Conservation (phyloP, 2,797 vertebrate genomes). For the Chaetodon trifasciatus region DNA sequence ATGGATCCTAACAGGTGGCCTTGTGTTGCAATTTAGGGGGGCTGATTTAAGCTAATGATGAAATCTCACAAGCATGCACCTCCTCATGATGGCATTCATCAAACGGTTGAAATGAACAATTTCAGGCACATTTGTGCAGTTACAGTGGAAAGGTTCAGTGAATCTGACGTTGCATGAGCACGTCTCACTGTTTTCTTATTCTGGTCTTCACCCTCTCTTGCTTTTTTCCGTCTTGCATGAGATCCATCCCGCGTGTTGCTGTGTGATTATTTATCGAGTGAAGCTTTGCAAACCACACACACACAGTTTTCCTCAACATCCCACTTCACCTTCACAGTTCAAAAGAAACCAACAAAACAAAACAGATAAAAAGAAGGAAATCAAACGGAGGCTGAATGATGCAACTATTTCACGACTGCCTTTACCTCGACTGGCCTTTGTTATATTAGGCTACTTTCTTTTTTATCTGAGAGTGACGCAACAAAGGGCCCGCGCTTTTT, state of each 20-base stretch:
- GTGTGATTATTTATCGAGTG: neutral
- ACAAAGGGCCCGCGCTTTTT: slow-evolving; percentile 13
- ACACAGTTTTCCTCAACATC: slow-evolving; percentile 38
- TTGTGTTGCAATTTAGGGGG: too few relatives aligned
- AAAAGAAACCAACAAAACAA: slow-evolving; percentile 39
- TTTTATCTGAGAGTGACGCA: slow-evolving; percentile 48
- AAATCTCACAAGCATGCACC: neutral
- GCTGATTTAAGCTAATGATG: neutral
- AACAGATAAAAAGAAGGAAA: slow-evolving; percentile 35
- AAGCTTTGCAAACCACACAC: neutral
- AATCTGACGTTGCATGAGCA: neutral
- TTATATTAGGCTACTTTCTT: slow-evolving; percentile 22
- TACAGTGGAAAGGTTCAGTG: neutral
- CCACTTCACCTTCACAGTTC: slow-evolving; percentile 28
- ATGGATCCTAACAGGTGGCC: neutral
- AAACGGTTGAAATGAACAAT: neutral
- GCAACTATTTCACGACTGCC: slow-evolving; percentile 50
- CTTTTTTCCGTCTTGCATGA: neutral
- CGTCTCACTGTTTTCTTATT: neutral
- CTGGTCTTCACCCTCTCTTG: neutral
- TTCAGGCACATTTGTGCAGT: neutral
- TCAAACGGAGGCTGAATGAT: slow-evolving; percentile 53
- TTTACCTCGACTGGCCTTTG: slow-evolving; percentile 34
- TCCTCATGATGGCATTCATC: neutral
- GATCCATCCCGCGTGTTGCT: neutral